Conservation (phyloP, 1,140 invertebrate species). For the Aplysia californica region DNA sequence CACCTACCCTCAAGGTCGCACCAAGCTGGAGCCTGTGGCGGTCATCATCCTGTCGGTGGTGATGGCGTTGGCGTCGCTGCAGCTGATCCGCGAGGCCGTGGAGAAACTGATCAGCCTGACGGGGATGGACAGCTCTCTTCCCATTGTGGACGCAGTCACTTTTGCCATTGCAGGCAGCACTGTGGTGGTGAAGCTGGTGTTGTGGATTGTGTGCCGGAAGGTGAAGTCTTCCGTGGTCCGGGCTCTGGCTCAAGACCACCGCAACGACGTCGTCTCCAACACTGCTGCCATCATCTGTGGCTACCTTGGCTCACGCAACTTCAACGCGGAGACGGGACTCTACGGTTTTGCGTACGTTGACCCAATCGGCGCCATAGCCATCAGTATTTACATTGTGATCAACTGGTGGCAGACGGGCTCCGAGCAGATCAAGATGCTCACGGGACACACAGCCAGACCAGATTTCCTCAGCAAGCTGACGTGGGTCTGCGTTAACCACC, state of each 20-base stretch:
- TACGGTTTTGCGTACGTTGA: conserved; percentile 63
- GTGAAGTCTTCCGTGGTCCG: conserved; percentile 55
- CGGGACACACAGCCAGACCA: conserved; percentile 61
- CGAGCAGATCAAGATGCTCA: conserved; percentile 63
- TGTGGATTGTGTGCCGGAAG: conserved; percentile 63
- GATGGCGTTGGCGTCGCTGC: conserved; percentile 68
- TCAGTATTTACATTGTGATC: conserved; percentile 65
- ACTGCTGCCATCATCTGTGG: conserved; percentile 25
- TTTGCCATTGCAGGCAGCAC: conserved; percentile 59
- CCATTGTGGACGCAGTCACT: conserved; percentile 50
- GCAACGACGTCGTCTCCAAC: conserved; percentile 70
- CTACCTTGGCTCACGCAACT: conserved; percentile 45
- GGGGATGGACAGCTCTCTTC: conserved; percentile 16
- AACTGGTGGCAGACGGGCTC: conserved; percentile 61
- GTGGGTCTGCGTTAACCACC: conserved; percentile 66
- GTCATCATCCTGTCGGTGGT: conserved; percentile 67
- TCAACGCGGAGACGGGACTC: conserved; percentile 32
- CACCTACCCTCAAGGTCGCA: conserved; percentile 67
- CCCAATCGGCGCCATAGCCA: conserved; percentile 69
- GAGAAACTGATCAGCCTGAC: conserved; percentile 53
- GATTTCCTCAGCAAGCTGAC: conserved; percentile 64
- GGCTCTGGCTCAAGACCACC: conserved; percentile 67
- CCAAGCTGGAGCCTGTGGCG: conserved; percentile 67
- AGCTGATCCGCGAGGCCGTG: conserved; percentile 66
- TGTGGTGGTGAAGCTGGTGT: conserved; percentile 62